A percentile compares a stretch with the other conserved stretches of the same genome.
Conservation (phyloP, 2,113 vertebrate genomes). For the Balaeniceps rex region DNA sequence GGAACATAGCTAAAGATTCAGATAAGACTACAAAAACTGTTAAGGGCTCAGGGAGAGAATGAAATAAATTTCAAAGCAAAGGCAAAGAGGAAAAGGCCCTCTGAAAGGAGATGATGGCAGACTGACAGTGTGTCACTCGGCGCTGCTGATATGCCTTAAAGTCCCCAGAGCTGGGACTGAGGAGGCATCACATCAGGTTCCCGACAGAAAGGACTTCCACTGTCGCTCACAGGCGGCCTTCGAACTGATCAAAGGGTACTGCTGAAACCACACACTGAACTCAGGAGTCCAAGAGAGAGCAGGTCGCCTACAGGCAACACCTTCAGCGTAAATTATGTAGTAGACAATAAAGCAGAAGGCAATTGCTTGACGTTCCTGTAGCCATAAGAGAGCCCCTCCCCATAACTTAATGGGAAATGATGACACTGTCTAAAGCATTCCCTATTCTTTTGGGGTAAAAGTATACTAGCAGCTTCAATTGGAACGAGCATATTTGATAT, state of each 20-base stretch:
- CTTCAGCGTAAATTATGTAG: not conserved
- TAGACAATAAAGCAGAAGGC: not conserved
- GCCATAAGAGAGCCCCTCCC: not conserved
- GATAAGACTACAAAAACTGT: not conserved
- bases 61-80: slow-evolving; percentile 8
- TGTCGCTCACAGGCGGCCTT: not conserved
- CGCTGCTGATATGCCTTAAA: not conserved
- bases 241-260: not conserved
- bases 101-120: not conserved
- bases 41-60: not conserved
- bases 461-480: not conserved
- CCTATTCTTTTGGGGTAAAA: not conserved
- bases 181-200: not conserved
- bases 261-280: not conserved
- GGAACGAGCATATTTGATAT: not conserved
- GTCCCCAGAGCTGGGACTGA: not conserved
- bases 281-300: not conserved
- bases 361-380: not conserved
- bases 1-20: not conserved
- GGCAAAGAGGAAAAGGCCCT: not conserved
- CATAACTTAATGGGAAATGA: not conserved
- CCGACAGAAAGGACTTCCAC: not conserved
- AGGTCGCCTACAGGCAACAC: not conserved
- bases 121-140: not conserved
- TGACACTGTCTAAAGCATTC: not conserved